Conservation (phyloP, 2,888 invertebrate genomes). For the Xylophagus ater region DNA sequence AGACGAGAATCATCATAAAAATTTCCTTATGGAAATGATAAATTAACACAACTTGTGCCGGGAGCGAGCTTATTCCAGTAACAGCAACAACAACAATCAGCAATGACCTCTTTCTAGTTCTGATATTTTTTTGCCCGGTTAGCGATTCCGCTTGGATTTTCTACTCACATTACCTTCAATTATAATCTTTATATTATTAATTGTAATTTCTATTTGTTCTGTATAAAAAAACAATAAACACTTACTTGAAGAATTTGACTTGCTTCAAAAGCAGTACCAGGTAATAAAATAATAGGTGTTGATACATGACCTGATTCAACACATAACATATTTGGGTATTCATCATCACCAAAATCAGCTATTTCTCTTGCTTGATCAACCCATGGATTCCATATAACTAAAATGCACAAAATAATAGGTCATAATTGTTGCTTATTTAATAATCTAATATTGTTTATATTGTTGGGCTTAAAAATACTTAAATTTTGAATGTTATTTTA, state of each 20-base stretch:
- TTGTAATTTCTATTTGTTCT: conserved; percentile 8
- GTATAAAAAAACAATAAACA: conserved; percentile 3
- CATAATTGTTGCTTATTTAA: too few relatives aligned
- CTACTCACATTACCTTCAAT: conserved; percentile 39
- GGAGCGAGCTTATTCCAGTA: not conserved
- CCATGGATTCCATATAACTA: conserved; percentile 96
- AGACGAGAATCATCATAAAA: not conserved
- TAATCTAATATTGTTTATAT: too few relatives aligned
- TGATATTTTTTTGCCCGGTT: conserved; percentile 20
- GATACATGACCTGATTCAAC: conserved; percentile 89
- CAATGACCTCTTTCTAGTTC: not conserved
- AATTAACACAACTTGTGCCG: not conserved
- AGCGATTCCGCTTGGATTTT: conserved; percentile 38
- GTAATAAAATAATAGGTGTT: conserved; percentile 73
- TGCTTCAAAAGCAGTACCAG: conserved; percentile 85
- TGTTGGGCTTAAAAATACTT: too few relatives aligned
- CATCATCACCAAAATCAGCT: conserved; percentile 91
- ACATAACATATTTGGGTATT: conserved; percentile 93
- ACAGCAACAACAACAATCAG: not conserved
- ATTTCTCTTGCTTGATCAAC: conserved; percentile 84
- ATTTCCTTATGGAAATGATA: not conserved
- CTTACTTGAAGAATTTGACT: conserved; percentile 76
- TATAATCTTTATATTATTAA: conserved; percentile 28
- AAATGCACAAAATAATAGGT: too few relatives aligned
- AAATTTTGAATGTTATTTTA: too few relatives aligned